These are phyloP conservation scores for Lamproptera curius DNA, from an alignment of 2,888 invertebrate genomes.

Conservation along the genomic window DNA sequence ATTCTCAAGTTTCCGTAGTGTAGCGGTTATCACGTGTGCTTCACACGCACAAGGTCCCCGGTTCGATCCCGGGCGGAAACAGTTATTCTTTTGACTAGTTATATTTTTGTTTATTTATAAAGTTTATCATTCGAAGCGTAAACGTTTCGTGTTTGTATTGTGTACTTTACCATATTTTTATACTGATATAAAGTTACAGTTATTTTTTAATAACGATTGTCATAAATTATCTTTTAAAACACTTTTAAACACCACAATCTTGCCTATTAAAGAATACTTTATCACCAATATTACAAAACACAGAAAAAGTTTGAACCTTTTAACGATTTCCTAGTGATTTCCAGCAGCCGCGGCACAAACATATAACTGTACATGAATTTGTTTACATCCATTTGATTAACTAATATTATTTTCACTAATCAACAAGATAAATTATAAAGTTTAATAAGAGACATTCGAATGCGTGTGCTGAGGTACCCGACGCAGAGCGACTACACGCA, in stretches of 20 bases:
- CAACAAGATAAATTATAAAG: background rate
- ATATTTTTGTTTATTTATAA: no score
- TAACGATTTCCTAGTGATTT: constrained; percentile 11
- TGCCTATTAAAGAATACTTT: no score
- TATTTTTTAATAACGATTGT: no score
- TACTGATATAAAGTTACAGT: no score
- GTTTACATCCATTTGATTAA: constrained; percentile 10
- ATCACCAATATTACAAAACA: no score
- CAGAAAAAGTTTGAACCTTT: constrained; percentile 2
- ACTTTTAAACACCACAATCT: no score
- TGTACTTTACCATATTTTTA: no score
- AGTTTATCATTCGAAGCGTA: no score
- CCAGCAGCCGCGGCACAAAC: constrained; percentile 16
- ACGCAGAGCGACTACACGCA: background rate
- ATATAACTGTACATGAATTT: constrained; percentile 17
- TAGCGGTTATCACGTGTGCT: constrained; percentile 89
- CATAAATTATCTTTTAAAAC: no score
- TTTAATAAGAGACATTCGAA: background rate
- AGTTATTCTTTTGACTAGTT: no score
- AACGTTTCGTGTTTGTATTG: no score
- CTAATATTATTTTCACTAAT: background rate
- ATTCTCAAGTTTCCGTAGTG: constrained; percentile 84
- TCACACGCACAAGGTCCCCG: constrained; percentile 87
- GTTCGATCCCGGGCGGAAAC: constrained; percentile 85
- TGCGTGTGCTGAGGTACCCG: background rate